A percentile compares a stretch with the other conserved stretches of the same genome.
Conservation (phyloP, 2,797 vertebrate species). For the Anniella stebbinsi region DNA sequence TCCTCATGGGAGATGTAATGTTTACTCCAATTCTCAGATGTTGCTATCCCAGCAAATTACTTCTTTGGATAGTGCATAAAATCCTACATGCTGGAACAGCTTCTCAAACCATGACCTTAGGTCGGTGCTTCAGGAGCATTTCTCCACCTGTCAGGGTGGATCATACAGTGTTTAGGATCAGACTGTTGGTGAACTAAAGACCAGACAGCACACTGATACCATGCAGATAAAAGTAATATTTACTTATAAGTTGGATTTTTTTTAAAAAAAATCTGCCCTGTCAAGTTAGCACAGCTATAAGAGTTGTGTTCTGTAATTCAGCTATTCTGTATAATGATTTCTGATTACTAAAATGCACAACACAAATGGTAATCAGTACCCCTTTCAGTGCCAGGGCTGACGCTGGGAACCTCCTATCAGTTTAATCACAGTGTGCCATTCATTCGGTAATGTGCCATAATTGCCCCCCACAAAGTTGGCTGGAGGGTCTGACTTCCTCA, state of each 20-base stretch:
- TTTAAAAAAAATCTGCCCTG: constrained; percentile 36
- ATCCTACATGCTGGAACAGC: not conserved
- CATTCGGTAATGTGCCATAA: constrained; percentile 78
- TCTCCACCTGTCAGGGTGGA: not conserved
- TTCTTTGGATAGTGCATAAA: not conserved
- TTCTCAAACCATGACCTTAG: not conserved
- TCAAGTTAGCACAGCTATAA: constrained; percentile 69
- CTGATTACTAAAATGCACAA: constrained; percentile 81
- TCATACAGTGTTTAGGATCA: not conserved
- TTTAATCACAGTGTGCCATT: constrained; percentile 81
- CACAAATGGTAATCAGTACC: constrained; percentile 80
- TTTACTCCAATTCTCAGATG: not conserved
- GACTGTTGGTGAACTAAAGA: not conserved
- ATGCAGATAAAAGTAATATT: constrained; percentile 34
- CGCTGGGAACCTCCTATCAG: constrained; percentile 78
- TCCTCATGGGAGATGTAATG: not conserved
- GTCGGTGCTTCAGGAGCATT: not conserved
- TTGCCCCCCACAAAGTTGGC: constrained; percentile 77
- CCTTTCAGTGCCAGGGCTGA: constrained; percentile 78
- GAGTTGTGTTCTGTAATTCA: constrained; percentile 76
- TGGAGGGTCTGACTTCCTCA: constrained; percentile 74
- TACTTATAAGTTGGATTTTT: constrained; percentile 59
- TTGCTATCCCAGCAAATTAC: not conserved
- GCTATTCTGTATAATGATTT: constrained; percentile 79
- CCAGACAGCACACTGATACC: constrained; percentile 45